A percentile compares a stretch with the other conserved stretches of the same genome.
phyloP scores from a whole-genome alignment of 2,113 vertebrate species.

The Corythaixoides concolor region DNA sequence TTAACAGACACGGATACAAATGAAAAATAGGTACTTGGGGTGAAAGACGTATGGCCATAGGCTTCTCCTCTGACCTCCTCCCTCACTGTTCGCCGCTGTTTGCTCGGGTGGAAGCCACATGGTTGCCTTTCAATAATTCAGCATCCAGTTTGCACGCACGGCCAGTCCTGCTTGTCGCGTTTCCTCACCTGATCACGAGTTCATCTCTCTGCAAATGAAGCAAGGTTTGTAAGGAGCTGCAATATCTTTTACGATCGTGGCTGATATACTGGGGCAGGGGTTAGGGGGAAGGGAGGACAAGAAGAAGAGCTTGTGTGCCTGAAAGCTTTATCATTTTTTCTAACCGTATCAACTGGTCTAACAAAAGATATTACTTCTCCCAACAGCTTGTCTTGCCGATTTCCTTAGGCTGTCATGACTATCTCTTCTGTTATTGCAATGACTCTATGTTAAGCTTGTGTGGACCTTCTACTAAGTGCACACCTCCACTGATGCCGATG shows the following conservation, averaged over 20 bases:
- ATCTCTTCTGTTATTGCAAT: neutral
- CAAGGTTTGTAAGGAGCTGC: neutral
- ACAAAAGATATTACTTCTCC: neutral
- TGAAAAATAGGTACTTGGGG: neutral
- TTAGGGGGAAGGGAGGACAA: neutral
- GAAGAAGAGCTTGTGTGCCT: neutral
- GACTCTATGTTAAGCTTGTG: neutral
- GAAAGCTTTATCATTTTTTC: neutral
- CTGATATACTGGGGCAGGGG: neutral
- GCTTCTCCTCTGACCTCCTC: neutral
- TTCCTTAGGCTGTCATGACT: neutral
- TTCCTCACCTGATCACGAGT: neutral
- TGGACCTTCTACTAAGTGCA: neutral
- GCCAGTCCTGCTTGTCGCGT: neutral
- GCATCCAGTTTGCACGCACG: neutral
- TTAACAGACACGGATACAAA: neutral
- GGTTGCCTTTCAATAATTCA: conserved; percentile 53
- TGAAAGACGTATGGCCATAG: neutral
- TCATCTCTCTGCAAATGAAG: neutral
- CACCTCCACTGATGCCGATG: neutral
- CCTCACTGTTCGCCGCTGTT: neutral
- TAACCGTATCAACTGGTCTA: neutral
- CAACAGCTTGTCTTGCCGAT: neutral
- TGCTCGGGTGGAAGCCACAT: neutral
- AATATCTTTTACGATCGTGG: neutral